Conservation (phyloP, 2,113 vertebrate genomes). For the Struthidea cinerea region DNA sequence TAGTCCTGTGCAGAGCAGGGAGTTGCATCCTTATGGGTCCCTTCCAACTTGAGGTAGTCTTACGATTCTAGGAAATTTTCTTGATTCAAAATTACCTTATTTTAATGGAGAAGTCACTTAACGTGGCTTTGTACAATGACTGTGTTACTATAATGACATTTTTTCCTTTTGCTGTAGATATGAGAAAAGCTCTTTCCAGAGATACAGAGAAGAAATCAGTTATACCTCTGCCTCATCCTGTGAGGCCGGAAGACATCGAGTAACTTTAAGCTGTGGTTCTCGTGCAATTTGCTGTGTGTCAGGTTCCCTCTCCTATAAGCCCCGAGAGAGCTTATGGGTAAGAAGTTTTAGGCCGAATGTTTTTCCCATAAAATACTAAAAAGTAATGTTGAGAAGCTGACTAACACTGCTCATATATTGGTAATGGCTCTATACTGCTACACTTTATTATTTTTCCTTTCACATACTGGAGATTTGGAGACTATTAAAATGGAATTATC, state of each 20-base stretch:
- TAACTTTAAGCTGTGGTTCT: constrained; percentile 79
- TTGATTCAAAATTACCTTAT: background rate
- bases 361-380: background rate
- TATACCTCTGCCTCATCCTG: constrained; percentile 91
- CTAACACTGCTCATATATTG: background rate
- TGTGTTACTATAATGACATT: background rate
- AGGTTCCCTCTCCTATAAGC: background rate
- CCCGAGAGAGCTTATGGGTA: background rate
- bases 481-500: background rate
- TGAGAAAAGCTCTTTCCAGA: constrained; percentile 94
- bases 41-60: background rate
- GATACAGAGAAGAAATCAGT: constrained; percentile 96
- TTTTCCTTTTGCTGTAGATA: constrained; percentile 75
- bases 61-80: background rate
- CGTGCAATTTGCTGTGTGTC: constrained; percentile 5
- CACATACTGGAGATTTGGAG: background rate
- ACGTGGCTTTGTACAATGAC: background rate
- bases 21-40: background rate
- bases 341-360: background rate
- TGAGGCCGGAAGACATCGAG: constrained; percentile 95
- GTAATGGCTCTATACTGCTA: background rate
- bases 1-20: background rate
- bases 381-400: background rate
- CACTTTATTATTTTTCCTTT: background rate
- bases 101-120: background rate